Evolutionary conservation across 2,888 invertebrate genomes (phyloP), one percentile per base, ranked within the genome.

Genomic region (Eristalis intricaria): DNA sequence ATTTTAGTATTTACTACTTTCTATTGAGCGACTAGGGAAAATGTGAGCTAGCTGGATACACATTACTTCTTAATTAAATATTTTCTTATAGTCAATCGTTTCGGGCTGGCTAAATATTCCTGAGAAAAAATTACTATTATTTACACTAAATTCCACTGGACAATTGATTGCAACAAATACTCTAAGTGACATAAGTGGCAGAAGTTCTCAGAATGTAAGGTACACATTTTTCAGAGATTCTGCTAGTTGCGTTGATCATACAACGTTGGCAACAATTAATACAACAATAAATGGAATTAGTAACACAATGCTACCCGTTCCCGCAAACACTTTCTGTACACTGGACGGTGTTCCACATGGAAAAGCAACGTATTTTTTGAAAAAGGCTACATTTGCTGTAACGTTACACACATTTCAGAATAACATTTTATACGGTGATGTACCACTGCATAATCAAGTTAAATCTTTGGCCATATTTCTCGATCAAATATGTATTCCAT

Each of bases 401-500:
- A 92, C 93, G 4, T 93, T 91, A 32, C 92, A 91, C 32, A 93
- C 93, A 89, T 92, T 92, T 69, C 90, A 91, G 85, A 90, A 91
- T 91, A 91, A 94, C 2, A 90, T 96, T 26, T 94, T 95, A 66
- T 94, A 95, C 71, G 97, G 97, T 0, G 97, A 97, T 91, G 94
- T 97, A 92, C 95, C 96, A 0, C 94, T 95, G 1, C 92, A 92
- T 80, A 96, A 95, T 90, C 95, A 96, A 35, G 93, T 97, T 8
- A 95, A 96, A 90, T 96, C 96, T 90, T 92, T 97, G 56, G 94
- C 95, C 35, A 94, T 95, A 50, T 93, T 97, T 89, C 94, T 96
- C 8, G 96, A 97, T 89, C 95, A 96, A 90, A 95, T 96, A 35
- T 95, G 96, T 79, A 95, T 96, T 11, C 97, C 97, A 0, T 91